phyloP scores from a whole-genome alignment of 2,113 vertebrate genomes.

The Carettochelys insculpta region DNA sequence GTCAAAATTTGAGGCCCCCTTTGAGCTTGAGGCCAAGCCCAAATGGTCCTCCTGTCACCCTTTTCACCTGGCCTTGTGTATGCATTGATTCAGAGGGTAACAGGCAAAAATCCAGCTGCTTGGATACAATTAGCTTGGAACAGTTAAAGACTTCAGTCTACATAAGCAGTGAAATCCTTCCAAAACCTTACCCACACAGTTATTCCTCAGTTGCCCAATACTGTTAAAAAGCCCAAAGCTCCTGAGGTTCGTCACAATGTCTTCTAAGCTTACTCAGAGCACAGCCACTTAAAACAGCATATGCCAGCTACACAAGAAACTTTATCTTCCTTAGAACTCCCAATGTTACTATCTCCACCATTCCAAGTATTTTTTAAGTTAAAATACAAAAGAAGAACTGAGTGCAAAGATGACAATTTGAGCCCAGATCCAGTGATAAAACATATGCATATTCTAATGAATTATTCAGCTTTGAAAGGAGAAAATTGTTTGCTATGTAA shows the following conservation, averaged over 20 bases:
- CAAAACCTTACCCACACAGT: not conserved
- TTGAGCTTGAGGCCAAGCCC: too few relatives aligned
- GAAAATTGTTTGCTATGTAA: not conserved
- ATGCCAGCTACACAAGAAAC: not conserved
- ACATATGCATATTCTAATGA: not conserved
- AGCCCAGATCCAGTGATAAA: not conserved
- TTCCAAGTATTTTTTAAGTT: not conserved
- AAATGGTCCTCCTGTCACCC: too few relatives aligned
- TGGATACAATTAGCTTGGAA: not conserved
- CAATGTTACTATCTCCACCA: not conserved
- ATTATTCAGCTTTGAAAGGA: not conserved
- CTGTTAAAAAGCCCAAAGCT: not conserved
- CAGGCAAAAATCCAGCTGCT: not conserved
- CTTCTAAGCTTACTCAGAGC: not conserved
- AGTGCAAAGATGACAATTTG: not conserved
- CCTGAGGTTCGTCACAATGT: not conserved
- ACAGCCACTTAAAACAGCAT: not conserved
- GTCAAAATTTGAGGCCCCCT: too few relatives aligned
- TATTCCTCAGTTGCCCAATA: not conserved
- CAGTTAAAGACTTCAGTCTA: not conserved
- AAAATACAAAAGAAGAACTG: not conserved
- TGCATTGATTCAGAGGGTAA: not conserved
- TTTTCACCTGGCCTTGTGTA: not conserved
- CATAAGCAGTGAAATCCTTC: too few relatives aligned
- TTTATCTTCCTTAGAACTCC: not conserved